Percentiles rank a stretch among this genome's conserved stretches.
Conservation (phyloP, 2,113 vertebrate species). For the Apaloderma vittatum region DNA sequence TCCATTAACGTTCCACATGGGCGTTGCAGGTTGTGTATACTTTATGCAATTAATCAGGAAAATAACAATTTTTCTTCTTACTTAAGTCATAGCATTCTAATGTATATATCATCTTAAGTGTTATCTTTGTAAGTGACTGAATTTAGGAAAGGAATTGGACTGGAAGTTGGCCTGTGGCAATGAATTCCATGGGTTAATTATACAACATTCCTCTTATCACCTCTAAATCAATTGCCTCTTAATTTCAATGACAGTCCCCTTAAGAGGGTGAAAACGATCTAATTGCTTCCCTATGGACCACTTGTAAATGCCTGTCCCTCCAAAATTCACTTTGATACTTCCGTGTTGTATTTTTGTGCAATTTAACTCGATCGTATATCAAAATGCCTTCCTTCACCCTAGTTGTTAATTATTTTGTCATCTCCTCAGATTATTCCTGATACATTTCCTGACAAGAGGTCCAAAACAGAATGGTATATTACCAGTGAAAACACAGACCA, state of each 20-base stretch:
- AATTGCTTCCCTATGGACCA: slow-evolving; percentile 30
- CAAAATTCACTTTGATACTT: slow-evolving; percentile 7
- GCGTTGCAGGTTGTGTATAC: not conserved
- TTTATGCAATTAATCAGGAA: not conserved
- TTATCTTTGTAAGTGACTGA: not conserved
- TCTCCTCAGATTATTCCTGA: not conserved
- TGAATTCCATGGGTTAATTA: slow-evolving; percentile 34
- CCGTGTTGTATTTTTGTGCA: not conserved
- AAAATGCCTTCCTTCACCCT: not conserved
- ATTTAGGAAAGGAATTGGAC: not conserved
- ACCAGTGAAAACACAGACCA: not conserved
- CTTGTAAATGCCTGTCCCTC: not conserved
- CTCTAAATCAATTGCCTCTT: slow-evolving; percentile 39
- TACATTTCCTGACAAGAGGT: not conserved
- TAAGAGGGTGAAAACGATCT: slow-evolving; percentile 18
- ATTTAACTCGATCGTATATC: not conserved
- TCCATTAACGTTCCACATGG: not conserved
- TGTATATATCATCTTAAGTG: not conserved
- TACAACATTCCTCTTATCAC: not conserved
- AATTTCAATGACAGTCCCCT: slow-evolving; percentile 25
- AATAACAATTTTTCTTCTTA: not conserved
- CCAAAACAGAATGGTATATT: not conserved
- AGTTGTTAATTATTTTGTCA: not conserved
- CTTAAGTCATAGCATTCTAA: not conserved
- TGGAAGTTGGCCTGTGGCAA: slow-evolving; percentile 17